Percentiles rank a stretch among this genome's conserved stretches.
phyloP scores from a whole-genome alignment of 2,888 invertebrate genomes.

The Lasiommata megera region DNA sequence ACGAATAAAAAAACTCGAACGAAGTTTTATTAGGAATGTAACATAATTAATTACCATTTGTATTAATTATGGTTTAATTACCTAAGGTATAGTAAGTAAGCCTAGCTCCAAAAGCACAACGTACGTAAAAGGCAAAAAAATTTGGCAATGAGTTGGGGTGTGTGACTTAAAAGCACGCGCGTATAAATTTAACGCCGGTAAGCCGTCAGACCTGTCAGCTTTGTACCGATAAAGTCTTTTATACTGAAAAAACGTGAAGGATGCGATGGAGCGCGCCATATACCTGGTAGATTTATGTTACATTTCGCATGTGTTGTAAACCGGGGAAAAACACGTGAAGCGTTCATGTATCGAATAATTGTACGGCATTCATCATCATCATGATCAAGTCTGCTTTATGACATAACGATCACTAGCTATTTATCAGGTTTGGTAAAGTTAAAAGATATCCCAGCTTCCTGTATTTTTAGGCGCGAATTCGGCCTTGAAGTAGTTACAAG shows the following conservation, averaged over 20 bases:
- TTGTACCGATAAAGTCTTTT: slow-evolving; percentile 3
- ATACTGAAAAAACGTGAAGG: slow-evolving; percentile 2
- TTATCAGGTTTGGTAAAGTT: too few relatives aligned
- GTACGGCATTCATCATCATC: too few relatives aligned
- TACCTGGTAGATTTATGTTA: neutral
- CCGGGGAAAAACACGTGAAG: neutral
- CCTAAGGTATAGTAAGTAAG: neutral
- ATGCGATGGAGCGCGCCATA: neutral
- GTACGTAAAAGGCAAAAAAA: neutral
- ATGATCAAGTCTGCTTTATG: too few relatives aligned
- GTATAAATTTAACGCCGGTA: slow-evolving; percentile 5
- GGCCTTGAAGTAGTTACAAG: too few relatives aligned
- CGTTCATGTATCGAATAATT: neutral
- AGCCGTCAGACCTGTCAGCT: slow-evolving; percentile 7
- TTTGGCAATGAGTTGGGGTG: neutral
- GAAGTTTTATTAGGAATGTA: too few relatives aligned
- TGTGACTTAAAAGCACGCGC: slow-evolving; percentile 8
- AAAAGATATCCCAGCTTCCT: too few relatives aligned
- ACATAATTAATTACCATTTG: too few relatives aligned
- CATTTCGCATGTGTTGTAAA: neutral
- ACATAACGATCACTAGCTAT: too few relatives aligned
- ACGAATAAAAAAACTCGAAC: too few relatives aligned
- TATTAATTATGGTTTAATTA: too few relatives aligned
- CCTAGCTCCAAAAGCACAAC: neutral
- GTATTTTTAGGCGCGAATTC: too few relatives aligned